Evolutionary conservation across 1,140 invertebrate genomes (phyloP).

Genomic region (Drosophila parabipectinata): DNA sequence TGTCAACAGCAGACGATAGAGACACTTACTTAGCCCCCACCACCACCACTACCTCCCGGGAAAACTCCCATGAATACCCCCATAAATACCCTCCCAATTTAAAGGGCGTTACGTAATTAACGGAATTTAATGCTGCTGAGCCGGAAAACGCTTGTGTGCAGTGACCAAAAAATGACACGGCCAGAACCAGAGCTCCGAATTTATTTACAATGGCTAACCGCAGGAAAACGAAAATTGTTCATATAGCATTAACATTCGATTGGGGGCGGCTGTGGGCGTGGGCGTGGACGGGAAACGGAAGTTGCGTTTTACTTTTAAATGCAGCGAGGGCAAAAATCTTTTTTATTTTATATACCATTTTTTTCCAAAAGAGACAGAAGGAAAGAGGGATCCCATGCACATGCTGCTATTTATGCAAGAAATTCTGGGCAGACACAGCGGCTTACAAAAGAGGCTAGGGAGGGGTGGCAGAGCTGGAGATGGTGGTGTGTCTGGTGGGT

Average conservation of each 20-base stretch:
- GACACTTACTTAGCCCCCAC: background rate
- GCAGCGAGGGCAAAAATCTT: constrained; percentile 39
- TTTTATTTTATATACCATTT: constrained; percentile 32
- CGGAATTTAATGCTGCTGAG: constrained; percentile 34
- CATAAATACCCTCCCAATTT: background rate
- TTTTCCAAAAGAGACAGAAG: constrained; percentile 11
- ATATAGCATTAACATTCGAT: constrained; percentile 55
- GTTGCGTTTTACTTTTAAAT: constrained; percentile 68
- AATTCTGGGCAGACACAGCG: constrained; percentile 65
- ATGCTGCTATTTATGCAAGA: constrained; percentile 76
- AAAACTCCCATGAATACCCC: background rate
- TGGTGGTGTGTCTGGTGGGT: constrained; percentile 20
- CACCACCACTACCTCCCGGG: background rate
- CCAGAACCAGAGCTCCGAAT: constrained; percentile 32
- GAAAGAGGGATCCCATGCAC: constrained; percentile 41
- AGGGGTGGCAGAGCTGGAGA: background rate
- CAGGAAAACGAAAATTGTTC: constrained; percentile 50
- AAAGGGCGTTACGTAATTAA: constrained; percentile 34
- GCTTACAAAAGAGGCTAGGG: constrained; percentile 43
- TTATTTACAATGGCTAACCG: constrained; percentile 55
- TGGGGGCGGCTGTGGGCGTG: constrained; percentile 11
- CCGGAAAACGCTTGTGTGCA: constrained; percentile 17
- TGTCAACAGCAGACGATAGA: constrained; percentile 16
- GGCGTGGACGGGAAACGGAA: constrained; percentile 35
- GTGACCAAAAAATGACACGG: constrained; percentile 38